phyloP scores from a whole-genome alignment of 2,888 invertebrate species.

The Calameuta idolon region DNA sequence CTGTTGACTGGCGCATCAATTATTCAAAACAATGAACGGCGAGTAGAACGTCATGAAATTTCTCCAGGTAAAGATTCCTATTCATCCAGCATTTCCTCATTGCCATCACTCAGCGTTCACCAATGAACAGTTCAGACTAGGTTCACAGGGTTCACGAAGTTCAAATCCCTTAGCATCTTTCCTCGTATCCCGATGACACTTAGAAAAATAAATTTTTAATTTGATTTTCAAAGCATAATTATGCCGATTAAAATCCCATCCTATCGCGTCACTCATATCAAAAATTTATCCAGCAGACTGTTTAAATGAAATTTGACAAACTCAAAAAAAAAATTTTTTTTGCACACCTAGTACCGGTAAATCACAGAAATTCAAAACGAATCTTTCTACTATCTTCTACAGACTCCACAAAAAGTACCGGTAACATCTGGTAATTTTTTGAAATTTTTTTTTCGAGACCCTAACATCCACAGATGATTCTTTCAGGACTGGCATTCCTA shows the following conservation, averaged over 20 bases:
- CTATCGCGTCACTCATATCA: background rate
- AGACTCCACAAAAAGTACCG: background rate
- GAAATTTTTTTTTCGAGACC: background rate
- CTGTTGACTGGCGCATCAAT: conserved; percentile 34
- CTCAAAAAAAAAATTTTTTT: conserved; percentile 40
- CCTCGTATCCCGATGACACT: background rate
- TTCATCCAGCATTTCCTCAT: conserved; percentile 29
- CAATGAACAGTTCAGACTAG: background rate
- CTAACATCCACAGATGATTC: background rate
- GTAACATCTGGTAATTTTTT: background rate
- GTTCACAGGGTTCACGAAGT: background rate
- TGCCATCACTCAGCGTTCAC: conserved; percentile 33
- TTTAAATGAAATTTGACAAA: conserved; percentile 26
- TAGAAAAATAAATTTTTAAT: background rate
- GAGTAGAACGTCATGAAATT: background rate
- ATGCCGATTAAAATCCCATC: background rate
- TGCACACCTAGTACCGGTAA: conserved; percentile 21
- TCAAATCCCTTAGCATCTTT: background rate
- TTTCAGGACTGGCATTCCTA: background rate
- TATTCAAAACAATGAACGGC: conserved; percentile 44
- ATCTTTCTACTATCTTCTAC: background rate
- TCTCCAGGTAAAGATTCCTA: background rate
- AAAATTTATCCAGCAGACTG: background rate
- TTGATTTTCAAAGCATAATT: background rate
- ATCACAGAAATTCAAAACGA: background rate